phyloP scores from a whole-genome alignment of 2,888 invertebrate genomes.

The Tanypteryx hageni region DNA sequence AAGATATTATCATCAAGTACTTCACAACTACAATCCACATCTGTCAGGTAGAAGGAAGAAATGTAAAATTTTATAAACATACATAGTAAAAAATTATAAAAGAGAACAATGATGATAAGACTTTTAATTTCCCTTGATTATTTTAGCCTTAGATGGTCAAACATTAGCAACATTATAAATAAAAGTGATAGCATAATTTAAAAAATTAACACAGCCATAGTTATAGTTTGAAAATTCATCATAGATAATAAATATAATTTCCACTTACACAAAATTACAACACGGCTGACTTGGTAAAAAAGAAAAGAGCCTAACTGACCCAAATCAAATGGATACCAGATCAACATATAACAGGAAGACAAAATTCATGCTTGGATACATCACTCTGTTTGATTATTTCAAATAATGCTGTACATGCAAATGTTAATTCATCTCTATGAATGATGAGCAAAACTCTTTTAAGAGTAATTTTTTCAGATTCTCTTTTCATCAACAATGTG shows the following conservation, averaged over 20 bases:
- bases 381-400: neutral
- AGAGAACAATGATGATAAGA: constrained; percentile 52
- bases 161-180: constrained; percentile 21
- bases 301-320: neutral
- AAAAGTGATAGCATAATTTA: constrained; percentile 32
- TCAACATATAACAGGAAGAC: neutral
- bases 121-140: constrained; percentile 24
- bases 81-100: constrained; percentile 25
- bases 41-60: neutral
- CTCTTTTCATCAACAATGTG: no score
- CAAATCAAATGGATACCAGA: neutral
- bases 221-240: constrained; percentile 1
- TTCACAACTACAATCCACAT: neutral
- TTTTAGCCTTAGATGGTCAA: constrained; percentile 17
- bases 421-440: neutral
- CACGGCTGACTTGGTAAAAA: neutral
- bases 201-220: constrained; percentile 44
- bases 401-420: neutral
- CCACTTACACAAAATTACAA: neutral
- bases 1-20: neutral
- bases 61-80: constrained; percentile 41
- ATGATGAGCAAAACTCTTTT: neutral
- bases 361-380: neutral
- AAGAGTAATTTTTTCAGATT: neutral
- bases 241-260: constrained; percentile 23